These are phyloP conservation scores for Eremobia ochroleuca DNA, from an alignment of 2,888 invertebrate species.

Conservation along the genomic window DNA sequence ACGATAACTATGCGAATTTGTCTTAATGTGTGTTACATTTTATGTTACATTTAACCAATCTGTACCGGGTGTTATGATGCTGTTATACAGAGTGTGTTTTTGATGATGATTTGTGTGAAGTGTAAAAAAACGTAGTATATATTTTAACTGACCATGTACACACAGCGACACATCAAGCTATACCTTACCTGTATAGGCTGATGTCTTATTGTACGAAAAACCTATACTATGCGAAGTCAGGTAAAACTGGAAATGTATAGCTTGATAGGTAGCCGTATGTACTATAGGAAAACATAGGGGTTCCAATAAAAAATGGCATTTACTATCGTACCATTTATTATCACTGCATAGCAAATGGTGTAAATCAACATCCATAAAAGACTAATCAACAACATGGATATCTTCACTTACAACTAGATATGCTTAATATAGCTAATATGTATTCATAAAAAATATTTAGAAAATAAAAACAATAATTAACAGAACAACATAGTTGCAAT, in stretches of 20 bases:
- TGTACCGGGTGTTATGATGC: not conserved
- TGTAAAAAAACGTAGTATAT: not conserved
- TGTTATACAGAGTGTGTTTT: not conserved
- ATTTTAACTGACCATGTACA: not conserved
- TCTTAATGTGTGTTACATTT: too few relatives aligned
- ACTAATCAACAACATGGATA: constrained; percentile 91
- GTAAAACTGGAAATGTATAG: not conserved
- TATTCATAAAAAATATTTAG: constrained; percentile 81
- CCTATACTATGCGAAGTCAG: not conserved
- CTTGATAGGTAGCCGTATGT: not conserved
- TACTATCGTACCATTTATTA: constrained; percentile 89
- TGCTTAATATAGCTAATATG: constrained; percentile 82
- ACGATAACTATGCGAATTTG: too few relatives aligned
- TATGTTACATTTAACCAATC: too few relatives aligned
- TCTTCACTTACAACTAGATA: constrained; percentile 83
- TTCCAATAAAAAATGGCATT: constrained; percentile 55
- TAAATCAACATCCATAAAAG: constrained; percentile 90
- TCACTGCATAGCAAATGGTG: constrained; percentile 90
- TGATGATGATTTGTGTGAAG: not conserved
- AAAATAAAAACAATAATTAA: constrained; percentile 82
- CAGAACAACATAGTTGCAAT: constrained; percentile 81
- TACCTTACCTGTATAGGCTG: not conserved
- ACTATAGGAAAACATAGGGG: not conserved
- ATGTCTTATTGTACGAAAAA: not conserved
- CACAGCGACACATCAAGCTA: not conserved